phyloP scores from a whole-genome alignment of 2,888 invertebrate genomes.

The Chymomyza caudatula region DNA sequence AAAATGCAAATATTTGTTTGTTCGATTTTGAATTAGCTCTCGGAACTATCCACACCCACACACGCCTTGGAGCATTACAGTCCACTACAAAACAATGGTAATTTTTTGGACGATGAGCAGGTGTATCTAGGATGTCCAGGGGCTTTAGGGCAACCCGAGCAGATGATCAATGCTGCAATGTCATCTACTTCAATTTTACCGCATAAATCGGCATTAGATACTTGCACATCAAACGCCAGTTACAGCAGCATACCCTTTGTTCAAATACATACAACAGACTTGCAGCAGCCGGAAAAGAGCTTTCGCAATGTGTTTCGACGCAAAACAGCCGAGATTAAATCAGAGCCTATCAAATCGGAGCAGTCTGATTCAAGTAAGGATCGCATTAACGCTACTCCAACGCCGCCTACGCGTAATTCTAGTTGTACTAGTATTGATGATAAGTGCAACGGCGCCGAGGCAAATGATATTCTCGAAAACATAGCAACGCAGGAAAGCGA shows the following conservation, averaged over 20 bases:
- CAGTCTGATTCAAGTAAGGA: constrained; percentile 65
- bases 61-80: constrained; percentile 55
- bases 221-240: background rate
- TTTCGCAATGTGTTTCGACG: constrained; percentile 73
- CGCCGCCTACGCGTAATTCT: constrained; percentile 56
- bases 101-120: constrained; percentile 58
- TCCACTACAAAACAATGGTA: constrained; percentile 21
- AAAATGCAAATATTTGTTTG: constrained; percentile 16
- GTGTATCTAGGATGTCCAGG: constrained; percentile 18
- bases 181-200: background rate
- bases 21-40: constrained; percentile 27
- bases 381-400: constrained; percentile 67
- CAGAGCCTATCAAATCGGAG: constrained; percentile 77
- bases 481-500: background rate
- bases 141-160: background rate
- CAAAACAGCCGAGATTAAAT: constrained; percentile 70
- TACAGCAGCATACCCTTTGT: constrained; percentile 68
- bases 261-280: constrained; percentile 75
- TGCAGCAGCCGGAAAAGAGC: constrained; percentile 69
- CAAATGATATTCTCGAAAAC: background rate
- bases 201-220: background rate
- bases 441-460: constrained; percentile 13
- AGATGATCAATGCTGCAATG: background rate
- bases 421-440: constrained; percentile 35
- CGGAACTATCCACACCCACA: constrained; percentile 52